Conservation (phyloP, 1,140 invertebrate species). For the Microplitis mediator region DNA sequence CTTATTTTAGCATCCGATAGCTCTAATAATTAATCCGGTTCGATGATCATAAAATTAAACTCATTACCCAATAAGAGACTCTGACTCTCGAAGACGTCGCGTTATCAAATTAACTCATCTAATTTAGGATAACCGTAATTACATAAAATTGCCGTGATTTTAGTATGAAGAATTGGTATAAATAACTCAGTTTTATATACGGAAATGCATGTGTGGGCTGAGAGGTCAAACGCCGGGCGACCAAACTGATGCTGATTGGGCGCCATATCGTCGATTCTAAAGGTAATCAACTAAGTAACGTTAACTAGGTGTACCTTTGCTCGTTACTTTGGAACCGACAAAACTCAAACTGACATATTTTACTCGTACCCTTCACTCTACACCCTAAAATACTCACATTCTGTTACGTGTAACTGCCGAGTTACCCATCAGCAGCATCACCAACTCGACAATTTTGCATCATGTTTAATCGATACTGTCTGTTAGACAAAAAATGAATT, state of each 20-base stretch:
- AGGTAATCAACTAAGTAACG: conserved; percentile 50
- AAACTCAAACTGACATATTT: conserved; percentile 39
- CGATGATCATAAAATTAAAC: no score
- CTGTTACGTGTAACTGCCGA: conserved; percentile 26
- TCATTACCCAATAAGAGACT: no score
- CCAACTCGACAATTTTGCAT: conserved; percentile 24
- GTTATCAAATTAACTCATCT: no score
- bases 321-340: conserved; percentile 39
- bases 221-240: conserved; percentile 9
- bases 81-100: no score
- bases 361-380: no score
- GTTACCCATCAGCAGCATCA: not conserved
- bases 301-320: conserved; percentile 50
- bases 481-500: conserved; percentile 6
- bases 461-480: conserved; percentile 29
- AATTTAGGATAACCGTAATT: no score
- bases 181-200: no score
- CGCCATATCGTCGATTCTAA: conserved; percentile 45
- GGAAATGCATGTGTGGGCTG: no score
- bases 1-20: no score
- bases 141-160: no score
- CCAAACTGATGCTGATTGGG: conserved; percentile 45
- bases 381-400: not conserved
- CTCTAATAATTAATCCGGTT: no score
- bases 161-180: no score